Conservation (phyloP, 1,140 invertebrate genomes). For the Orussus abietinus region DNA sequence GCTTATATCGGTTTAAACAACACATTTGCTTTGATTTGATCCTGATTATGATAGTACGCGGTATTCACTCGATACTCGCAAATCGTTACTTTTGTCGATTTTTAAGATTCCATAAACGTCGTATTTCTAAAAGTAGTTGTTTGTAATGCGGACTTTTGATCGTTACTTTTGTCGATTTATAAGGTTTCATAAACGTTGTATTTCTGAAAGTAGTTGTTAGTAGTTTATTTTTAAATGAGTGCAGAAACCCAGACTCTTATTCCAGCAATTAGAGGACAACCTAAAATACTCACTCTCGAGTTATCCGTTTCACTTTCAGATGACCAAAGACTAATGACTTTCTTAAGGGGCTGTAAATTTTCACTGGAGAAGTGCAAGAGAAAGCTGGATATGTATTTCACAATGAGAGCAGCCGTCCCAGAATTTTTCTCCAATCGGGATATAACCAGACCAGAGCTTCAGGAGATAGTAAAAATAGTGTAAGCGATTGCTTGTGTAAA, state of each 20-base stretch:
- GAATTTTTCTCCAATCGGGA: slow-evolving; percentile 80
- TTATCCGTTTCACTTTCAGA: slow-evolving; percentile 50
- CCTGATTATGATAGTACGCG: no score
- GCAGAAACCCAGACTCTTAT: neutral
- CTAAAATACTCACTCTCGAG: slow-evolving; percentile 8
- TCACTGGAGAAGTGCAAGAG: slow-evolving; percentile 76
- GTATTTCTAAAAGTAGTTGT: no score
- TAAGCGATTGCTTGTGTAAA: slow-evolving; percentile 59
- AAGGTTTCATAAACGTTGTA: no score
- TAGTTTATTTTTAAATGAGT: no score
- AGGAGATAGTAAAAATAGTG: slow-evolving; percentile 67
- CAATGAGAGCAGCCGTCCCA: slow-evolving; percentile 76
- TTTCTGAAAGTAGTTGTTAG: no score
- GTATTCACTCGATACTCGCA: no score
- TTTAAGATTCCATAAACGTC: no score
- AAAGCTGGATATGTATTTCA: slow-evolving; percentile 80
- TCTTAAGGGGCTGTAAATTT: slow-evolving; percentile 78
- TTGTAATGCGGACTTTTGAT: no score
- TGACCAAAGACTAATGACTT: slow-evolving; percentile 69
- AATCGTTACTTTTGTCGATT: no score
- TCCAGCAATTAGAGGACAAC: neutral
- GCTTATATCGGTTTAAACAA: no score
- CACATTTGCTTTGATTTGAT: no score
- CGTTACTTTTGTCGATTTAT: no score
- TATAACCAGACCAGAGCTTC: slow-evolving; percentile 64